Percentiles rank a stretch among this genome's conserved stretches.
Conservation (phyloP, 2,888 invertebrate genomes). For the Myopa testacea region DNA sequence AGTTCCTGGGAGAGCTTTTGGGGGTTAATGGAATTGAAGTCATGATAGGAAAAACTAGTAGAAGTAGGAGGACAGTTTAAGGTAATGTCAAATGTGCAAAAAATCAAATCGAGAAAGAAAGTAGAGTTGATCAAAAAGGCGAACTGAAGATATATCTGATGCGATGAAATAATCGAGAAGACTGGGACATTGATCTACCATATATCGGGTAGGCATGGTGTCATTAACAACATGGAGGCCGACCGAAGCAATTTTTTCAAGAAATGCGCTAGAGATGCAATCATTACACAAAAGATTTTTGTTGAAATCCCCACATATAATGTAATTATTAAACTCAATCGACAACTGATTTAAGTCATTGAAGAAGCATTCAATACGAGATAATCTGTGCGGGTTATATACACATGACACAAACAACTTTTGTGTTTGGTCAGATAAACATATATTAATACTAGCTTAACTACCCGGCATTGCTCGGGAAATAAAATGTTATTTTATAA, state of each 20-base stretch:
- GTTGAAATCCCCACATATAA: constrained; percentile 12
- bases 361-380: neutral
- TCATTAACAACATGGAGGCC: neutral
- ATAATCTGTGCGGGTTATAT: neutral
- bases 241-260: neutral
- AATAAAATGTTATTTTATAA: no score
- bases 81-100: neutral
- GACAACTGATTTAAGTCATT: neutral
- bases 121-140: neutral
- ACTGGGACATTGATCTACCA: neutral
- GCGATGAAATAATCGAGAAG: neutral
- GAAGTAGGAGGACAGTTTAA: neutral
- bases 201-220: neutral
- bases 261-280: no score
- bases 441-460: no score
- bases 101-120: neutral
- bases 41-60: neutral
- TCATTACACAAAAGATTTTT: neutral
- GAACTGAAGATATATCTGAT: neutral
- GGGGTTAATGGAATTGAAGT: neutral
- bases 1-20: neutral
- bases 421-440: no score
- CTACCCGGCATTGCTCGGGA: no score
- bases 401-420: constrained; percentile 6
- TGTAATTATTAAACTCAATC: neutral